Evolutionary conservation across 2,888 invertebrate species (phyloP), one percentile per base, ranked within the genome.

Genomic region (Pemphredon lugubris): DNA sequence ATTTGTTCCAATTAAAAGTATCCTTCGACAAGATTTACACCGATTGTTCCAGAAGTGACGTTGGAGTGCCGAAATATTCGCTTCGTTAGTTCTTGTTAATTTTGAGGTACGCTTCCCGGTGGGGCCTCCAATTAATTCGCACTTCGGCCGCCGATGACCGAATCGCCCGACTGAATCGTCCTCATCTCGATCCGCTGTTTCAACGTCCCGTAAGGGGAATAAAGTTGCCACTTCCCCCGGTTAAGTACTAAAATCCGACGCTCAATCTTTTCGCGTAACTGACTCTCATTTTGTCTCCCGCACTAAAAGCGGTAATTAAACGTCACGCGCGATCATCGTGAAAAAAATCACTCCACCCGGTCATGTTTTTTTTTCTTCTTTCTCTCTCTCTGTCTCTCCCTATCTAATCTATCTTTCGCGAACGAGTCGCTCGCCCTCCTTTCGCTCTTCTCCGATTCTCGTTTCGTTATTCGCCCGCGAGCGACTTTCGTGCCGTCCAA

Each of bases 121-220:
- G 3, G 34, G n/a, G 34, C 3, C 1, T 59, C 50, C 59, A 68
- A 69, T 69, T 69, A 69, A 69, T 26, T 16, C 42, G 50, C 39
- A 50, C 55, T 50, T 64, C 16, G 18, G 21, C 23, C 14, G 34
- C 30, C 47, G 40, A 21, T 37, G 40, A 47, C 7, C 23, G 48
- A 68, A 59, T 68, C 48, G 30, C 53, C 54, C 57, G 57, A 34
- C 32, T 32, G 45, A 68, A 68, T 26, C n/a, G n/a, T 44, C 53
- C 50, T 50, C 66, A 5, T 7, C 14, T 39, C 34, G 45, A 57
- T 57, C 42, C 66, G 18, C 9, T 32, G 34, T 26, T 16, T 14
- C 16, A 13, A 20, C 26, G 26, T 14, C 53, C 39, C 23, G 16
- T 20, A 34, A 34, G n/a, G 3, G n/a, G 32, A 42, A 57, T 51